Evolutionary conservation across 2,888 invertebrate genomes (phyloP).

Genomic region (Spilarctia lutea): DNA sequence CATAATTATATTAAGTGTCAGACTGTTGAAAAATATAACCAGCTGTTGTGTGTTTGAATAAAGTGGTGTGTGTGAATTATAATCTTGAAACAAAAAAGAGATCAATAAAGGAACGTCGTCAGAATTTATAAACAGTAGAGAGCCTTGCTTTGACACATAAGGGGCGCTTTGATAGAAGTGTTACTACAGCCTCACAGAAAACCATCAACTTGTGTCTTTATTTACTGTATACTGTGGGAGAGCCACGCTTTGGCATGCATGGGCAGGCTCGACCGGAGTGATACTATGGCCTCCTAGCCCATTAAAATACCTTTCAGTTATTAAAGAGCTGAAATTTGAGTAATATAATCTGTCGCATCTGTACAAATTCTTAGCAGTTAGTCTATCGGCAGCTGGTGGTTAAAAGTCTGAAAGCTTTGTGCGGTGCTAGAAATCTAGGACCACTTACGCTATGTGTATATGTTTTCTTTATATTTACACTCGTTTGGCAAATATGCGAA

Average conservation of each 20-base stretch:
- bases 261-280: too few relatives aligned
- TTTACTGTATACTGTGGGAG: too few relatives aligned
- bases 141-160: not conserved
- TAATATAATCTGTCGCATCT: constrained; percentile 37
- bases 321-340: not conserved
- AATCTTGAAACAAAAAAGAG: not conserved
- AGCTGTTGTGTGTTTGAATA: not conserved
- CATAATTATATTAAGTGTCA: not conserved
- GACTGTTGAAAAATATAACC: not conserved
- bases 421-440: constrained; percentile 63
- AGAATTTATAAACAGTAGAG: not conserved
- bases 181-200: too few relatives aligned
- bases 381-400: constrained; percentile 61
- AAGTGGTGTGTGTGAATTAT: not conserved
- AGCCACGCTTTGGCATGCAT: too few relatives aligned
- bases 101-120: not conserved
- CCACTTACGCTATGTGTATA: constrained; percentile 57
- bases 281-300: too few relatives aligned
- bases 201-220: too few relatives aligned
- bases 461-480: not conserved
- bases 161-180: too few relatives aligned
- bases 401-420: constrained; percentile 77
- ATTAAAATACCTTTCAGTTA: not conserved
- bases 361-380: constrained; percentile 47
- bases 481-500: too few relatives aligned